These are phyloP conservation scores for Scaptomyza cyrtandrae DNA, from an alignment of 2,888 invertebrate species.

Conservation along the genomic window DNA sequence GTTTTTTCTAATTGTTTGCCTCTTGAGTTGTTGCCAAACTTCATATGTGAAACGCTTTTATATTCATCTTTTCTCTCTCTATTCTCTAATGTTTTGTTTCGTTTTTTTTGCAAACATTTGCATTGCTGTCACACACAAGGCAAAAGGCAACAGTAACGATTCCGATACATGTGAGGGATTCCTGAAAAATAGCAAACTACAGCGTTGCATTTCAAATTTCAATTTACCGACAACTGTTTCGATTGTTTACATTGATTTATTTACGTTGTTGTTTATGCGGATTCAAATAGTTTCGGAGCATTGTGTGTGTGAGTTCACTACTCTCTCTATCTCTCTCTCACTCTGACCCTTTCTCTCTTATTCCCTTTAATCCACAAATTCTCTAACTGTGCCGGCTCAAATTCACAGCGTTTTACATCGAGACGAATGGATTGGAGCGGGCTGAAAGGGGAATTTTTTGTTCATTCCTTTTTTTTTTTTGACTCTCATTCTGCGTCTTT, in stretches of 20 bases:
- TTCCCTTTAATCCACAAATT: conserved; percentile 66
- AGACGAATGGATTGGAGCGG: conserved; percentile 11
- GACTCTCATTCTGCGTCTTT: conserved; percentile 3
- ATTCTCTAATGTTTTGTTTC: not conserved
- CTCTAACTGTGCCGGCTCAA: conserved; percentile 55
- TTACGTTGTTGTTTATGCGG: conserved; percentile 78
- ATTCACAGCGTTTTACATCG: conserved; percentile 57
- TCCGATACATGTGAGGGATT: conserved; percentile 1
- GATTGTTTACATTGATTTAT: conserved; percentile 81
- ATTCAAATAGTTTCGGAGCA: conserved; percentile 55
- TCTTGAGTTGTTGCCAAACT: conserved; percentile 27
- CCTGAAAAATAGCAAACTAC: conserved; percentile 25
- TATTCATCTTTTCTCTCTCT: conserved; percentile 6
- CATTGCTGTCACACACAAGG: conserved; percentile 24
- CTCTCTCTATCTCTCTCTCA: not conserved
- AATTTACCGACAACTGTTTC: conserved; percentile 81
- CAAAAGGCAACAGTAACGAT: conserved; percentile 11
- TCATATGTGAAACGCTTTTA: conserved; percentile 12
- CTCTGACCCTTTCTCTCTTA: not conserved
- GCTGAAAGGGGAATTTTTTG: conserved; percentile 10
- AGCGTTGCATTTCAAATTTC: conserved; percentile 77
- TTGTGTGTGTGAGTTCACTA: conserved; percentile 29
- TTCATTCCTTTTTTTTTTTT: conserved; percentile 3
- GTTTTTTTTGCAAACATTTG: conserved; percentile 33
- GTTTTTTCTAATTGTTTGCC: conserved; percentile 8